A percentile compares a stretch with the other conserved stretches of the same genome.
phyloP scores from a whole-genome alignment of 1,140 invertebrate species.

The Drosophila serrata region DNA sequence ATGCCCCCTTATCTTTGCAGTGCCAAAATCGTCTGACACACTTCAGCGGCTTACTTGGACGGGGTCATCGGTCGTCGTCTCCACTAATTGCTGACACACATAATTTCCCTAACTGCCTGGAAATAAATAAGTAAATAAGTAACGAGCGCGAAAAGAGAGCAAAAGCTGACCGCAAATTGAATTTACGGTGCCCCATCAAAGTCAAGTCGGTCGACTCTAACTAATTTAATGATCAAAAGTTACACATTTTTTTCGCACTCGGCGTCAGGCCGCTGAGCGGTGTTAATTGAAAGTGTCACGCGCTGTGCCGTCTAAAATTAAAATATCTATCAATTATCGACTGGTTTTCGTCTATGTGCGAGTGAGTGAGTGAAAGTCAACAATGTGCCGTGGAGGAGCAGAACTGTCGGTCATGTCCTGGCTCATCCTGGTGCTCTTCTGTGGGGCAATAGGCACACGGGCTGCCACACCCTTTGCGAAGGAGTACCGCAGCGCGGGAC shows the following conservation, averaged over 20 bases:
- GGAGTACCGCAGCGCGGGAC: conserved; percentile 69
- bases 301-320: conserved; percentile 53
- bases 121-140: conserved; percentile 12
- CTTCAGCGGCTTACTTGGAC: conserved; percentile 32
- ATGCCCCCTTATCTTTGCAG: conserved; percentile 53
- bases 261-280: conserved; percentile 39
- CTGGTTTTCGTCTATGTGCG: conserved; percentile 45
- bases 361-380: conserved; percentile 9
- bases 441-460: conserved; percentile 37
- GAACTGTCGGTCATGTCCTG: conserved; percentile 48
- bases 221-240: conserved; percentile 65
- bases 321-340: conserved; percentile 15
- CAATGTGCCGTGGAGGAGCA: conserved; percentile 56
- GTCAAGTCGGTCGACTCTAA: conserved; percentile 59
- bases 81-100: conserved; percentile 73
- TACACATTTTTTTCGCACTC: conserved; percentile 53
- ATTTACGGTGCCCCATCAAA: conserved; percentile 52
- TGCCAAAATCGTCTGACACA: conserved; percentile 53
- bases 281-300: conserved; percentile 68
- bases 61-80: conserved; percentile 21
- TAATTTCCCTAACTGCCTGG: conserved; percentile 58
- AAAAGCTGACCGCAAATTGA: conserved; percentile 65
- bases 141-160: conserved; percentile 35
- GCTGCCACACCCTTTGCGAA: conserved; percentile 71
- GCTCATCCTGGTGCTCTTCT: conserved; percentile 31